These are phyloP conservation scores for Lacerta agilis DNA, from an alignment of 2,797 vertebrate species.

Conservation along the genomic window DNA sequence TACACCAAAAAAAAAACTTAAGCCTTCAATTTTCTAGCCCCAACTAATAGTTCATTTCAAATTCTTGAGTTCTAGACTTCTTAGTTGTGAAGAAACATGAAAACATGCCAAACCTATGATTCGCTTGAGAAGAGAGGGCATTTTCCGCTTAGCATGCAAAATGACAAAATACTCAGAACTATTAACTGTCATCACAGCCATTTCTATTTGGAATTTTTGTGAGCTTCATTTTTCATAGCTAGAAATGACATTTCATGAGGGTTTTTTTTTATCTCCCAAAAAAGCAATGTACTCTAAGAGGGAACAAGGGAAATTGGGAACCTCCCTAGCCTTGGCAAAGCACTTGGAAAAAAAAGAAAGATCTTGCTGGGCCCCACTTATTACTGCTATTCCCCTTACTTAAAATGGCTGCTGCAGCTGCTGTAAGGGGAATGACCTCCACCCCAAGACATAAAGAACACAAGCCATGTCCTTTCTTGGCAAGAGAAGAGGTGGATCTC, in stretches of 20 bases:
- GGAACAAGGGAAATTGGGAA: background rate
- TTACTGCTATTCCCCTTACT: background rate
- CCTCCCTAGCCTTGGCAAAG: background rate
- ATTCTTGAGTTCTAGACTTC: background rate
- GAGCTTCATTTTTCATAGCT: background rate
- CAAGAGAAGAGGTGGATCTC: background rate
- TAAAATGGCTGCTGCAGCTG: background rate
- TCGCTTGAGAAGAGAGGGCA: background rate
- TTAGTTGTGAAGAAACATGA: background rate
- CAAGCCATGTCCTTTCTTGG: background rate
- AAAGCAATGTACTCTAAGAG: too few relatives aligned
- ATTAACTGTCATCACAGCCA: slow-evolving; percentile 1
- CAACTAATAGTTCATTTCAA: background rate
- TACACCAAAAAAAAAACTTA: background rate
- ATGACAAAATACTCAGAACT: background rate
- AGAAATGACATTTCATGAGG: background rate
- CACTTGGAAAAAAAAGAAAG: background rate
- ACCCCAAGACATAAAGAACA: background rate
- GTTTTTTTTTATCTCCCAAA: too few relatives aligned
- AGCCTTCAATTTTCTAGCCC: background rate
- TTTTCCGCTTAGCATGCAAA: slow-evolving; percentile 20
- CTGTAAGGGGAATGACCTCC: background rate
- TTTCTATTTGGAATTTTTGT: background rate
- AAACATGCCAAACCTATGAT: accelerated
- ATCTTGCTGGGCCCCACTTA: background rate